These are phyloP conservation scores for Samia ricini DNA, from an alignment of 1,140 invertebrate species.

Conservation along the genomic window DNA sequence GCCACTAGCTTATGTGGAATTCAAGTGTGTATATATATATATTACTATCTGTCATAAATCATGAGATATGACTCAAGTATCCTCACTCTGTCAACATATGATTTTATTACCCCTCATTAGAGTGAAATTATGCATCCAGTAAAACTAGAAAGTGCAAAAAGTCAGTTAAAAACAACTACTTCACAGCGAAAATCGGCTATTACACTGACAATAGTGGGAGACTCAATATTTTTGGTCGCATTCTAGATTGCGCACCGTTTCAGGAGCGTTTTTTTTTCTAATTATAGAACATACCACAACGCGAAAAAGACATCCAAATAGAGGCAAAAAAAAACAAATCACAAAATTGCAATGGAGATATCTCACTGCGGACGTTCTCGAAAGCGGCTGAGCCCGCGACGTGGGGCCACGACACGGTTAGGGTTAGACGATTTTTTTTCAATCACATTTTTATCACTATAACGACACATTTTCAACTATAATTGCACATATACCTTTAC, in stretches of 20 bases:
- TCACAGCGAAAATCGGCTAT: background rate
- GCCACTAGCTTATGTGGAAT: background rate
- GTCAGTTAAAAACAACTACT: background rate
- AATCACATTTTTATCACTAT: conserved; percentile 72
- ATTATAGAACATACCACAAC: conserved; percentile 74
- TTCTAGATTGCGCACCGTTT: conserved; percentile 48
- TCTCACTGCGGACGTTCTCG: conserved; percentile 67
- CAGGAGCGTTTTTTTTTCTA: conserved; percentile 54
- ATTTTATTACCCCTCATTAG: conserved; percentile 22
- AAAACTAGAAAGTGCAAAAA: conserved; percentile 4
- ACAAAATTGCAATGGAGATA: conserved; percentile 57
- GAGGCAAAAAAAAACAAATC: conserved; percentile 71
- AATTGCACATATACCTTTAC: conserved; percentile 73
- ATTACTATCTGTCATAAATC: conserved; percentile 1
- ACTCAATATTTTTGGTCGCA: conserved; percentile 46
- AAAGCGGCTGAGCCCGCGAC: conserved; percentile 66
- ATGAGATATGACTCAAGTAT: conserved; percentile 23
- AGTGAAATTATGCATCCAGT: conserved; percentile 15
- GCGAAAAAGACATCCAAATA: conserved; percentile 69
- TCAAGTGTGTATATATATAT: background rate
- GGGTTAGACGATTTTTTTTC: conserved; percentile 66
- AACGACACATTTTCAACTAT: conserved; percentile 66
- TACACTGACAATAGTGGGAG: conserved; percentile 34
- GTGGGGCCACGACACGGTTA: conserved; percentile 74
- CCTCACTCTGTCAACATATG: conserved; percentile 23